These are phyloP conservation scores for Terrapene triunguis DNA, from an alignment of 2,113 vertebrate genomes.

Conservation along the genomic window DNA sequence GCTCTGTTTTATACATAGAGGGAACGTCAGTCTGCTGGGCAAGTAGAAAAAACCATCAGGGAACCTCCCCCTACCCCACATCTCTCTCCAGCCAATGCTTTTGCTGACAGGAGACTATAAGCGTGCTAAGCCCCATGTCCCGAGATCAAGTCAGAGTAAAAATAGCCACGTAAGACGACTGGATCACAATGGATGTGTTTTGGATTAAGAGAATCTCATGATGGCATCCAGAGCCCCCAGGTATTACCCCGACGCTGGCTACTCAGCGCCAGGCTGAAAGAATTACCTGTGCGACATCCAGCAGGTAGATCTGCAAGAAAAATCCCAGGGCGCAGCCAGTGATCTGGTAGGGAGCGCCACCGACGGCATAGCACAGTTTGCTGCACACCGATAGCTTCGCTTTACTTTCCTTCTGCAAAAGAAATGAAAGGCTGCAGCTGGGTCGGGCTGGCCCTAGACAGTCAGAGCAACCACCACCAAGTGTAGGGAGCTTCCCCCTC, in stretches of 20 bases:
- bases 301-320: constrained; percentile 94
- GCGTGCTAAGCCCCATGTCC: not conserved
- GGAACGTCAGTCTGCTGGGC: not conserved
- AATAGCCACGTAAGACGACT: not conserved
- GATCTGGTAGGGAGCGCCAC: constrained; percentile 94
- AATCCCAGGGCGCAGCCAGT: constrained; percentile 93
- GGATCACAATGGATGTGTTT: not conserved
- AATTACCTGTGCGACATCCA: constrained; percentile 93
- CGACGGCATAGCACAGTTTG: constrained; percentile 93
- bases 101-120: not conserved
- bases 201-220: not conserved
- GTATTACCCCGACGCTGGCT: too few species aligned
- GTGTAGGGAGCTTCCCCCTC: not conserved
- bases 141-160: not conserved
- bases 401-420: constrained; percentile 71
- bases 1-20: not conserved
- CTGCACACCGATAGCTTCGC: constrained; percentile 86
- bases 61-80: too few species aligned
- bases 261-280: too few species aligned
- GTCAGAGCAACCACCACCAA: not conserved
- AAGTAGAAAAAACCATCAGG: not conserved
- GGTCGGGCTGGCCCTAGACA: not conserved
- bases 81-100: not conserved
- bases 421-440: not conserved
- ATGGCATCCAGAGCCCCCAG: not conserved